These are phyloP conservation scores for Poecilia latipinna DNA, from an alignment of 2,113 vertebrate species.

Conservation along the genomic window DNA sequence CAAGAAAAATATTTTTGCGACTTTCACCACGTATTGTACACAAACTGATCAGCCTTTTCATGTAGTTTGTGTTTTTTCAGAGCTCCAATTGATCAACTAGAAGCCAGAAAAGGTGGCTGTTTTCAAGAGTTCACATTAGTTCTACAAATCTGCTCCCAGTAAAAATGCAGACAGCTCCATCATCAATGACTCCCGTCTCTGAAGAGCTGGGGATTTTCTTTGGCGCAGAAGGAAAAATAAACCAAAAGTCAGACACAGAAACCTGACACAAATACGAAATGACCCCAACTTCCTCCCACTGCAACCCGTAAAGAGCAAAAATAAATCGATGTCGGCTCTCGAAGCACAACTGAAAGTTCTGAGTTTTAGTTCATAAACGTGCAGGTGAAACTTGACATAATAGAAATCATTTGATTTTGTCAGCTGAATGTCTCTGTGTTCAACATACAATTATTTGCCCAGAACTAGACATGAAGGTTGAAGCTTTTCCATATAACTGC, in stretches of 20 bases:
- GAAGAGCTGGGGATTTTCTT: background rate
- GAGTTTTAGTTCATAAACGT: background rate
- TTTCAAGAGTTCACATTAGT: background rate
- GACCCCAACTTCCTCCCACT: background rate
- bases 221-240: constrained; percentile 2
- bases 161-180: constrained; percentile 16
- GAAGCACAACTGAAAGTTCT: background rate
- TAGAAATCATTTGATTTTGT: background rate
- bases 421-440: background rate
- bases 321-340: background rate
- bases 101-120: background rate
- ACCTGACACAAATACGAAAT: constrained; percentile 10
- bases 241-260: background rate
- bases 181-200: constrained; percentile 1
- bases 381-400: background rate
- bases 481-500: no score
- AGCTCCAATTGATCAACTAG: constrained; percentile 15
- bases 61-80: background rate
- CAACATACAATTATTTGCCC: no score
- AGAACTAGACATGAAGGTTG: no score
- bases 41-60: background rate
- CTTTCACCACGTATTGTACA: background rate
- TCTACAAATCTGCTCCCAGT: constrained; percentile 3
- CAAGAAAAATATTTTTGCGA: background rate
- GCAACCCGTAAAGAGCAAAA: constrained; percentile 1